Percentiles rank a stretch among this genome's conserved stretches.
Conservation (phyloP, 2,797 vertebrate genomes). For the Hipposideros larvatus region DNA sequence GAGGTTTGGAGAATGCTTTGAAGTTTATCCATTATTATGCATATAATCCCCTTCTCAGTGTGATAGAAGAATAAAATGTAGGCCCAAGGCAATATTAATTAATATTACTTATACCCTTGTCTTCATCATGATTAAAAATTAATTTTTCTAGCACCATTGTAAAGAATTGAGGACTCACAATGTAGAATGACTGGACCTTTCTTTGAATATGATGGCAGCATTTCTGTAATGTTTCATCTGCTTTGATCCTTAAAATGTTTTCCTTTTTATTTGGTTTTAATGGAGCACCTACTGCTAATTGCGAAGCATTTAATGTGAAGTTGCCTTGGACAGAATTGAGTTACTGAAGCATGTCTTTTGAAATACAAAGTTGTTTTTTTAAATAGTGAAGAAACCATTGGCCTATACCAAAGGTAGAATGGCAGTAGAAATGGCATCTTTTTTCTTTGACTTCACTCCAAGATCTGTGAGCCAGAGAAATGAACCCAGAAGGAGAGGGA, state of each 20-base stretch:
- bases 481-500: not conserved
- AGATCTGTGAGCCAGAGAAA: not conserved
- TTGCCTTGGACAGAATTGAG: slow-evolving; percentile 63
- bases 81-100: slow-evolving; percentile 68
- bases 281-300: slow-evolving; percentile 40
- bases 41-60: not conserved
- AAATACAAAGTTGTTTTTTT: slow-evolving; percentile 24
- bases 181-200: slow-evolving; percentile 34
- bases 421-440: not conserved
- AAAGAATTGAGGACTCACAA: not conserved
- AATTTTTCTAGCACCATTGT: slow-evolving; percentile 55
- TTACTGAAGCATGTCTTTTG: slow-evolving; percentile 38
- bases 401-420: not conserved
- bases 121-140: slow-evolving; percentile 47
- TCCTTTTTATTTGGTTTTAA: slow-evolving; percentile 72
- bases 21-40: not conserved
- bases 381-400: slow-evolving; percentile 41
- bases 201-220: slow-evolving; percentile 45
- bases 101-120: slow-evolving; percentile 47
- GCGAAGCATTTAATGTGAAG: slow-evolving; percentile 56
- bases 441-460: not conserved
- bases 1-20: not conserved
- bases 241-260: slow-evolving; percentile 68
- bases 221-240: slow-evolving; percentile 61
- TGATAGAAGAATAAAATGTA: slow-evolving; percentile 44